Conservation (phyloP, 2,888 invertebrate genomes). For the Dasysyrphus tricinctus region DNA sequence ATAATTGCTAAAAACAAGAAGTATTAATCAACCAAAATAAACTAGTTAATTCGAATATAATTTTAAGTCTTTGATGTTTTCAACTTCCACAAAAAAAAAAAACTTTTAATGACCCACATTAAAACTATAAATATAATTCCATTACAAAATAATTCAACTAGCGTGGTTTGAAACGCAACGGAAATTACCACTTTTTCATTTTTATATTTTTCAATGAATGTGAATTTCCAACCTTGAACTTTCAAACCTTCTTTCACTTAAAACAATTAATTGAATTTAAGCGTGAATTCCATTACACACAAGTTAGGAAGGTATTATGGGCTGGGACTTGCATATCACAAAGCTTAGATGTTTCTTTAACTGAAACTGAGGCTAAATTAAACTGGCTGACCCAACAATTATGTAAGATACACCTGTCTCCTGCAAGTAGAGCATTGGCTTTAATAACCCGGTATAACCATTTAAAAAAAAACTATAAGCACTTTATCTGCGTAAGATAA, state of each 20-base stretch:
- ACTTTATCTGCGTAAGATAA: constrained; percentile 45
- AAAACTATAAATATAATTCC: constrained; percentile 1
- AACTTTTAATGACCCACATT: background rate
- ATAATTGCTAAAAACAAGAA: background rate
- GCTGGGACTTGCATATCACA: background rate
- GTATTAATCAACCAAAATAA: constrained; percentile 6
- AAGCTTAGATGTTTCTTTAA: background rate
- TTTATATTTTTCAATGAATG: constrained; percentile 22
- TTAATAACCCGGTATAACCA: constrained; percentile 44
- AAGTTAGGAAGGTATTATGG: background rate
- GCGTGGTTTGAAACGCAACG: background rate
- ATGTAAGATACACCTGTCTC: constrained; percentile 44
- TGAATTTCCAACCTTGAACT: constrained; percentile 69
- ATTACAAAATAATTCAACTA: constrained; percentile 2
- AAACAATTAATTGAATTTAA: constrained; percentile 52
- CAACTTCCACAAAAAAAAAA: background rate
- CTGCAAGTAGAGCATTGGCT: constrained; percentile 68
- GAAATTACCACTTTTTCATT: constrained; percentile 26
- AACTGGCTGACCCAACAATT: constrained; percentile 59
- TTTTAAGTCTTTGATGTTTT: background rate
- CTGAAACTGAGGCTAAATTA: constrained; percentile 20
- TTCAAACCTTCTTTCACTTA: constrained; percentile 43
- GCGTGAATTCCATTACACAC: constrained; percentile 34
- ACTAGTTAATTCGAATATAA: background rate
- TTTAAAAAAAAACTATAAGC: constrained; percentile 21